Percentiles rank a stretch among this genome's conserved stretches.
phyloP scores from a whole-genome alignment of 2,888 invertebrate species.

The Chrysolina americana region DNA sequence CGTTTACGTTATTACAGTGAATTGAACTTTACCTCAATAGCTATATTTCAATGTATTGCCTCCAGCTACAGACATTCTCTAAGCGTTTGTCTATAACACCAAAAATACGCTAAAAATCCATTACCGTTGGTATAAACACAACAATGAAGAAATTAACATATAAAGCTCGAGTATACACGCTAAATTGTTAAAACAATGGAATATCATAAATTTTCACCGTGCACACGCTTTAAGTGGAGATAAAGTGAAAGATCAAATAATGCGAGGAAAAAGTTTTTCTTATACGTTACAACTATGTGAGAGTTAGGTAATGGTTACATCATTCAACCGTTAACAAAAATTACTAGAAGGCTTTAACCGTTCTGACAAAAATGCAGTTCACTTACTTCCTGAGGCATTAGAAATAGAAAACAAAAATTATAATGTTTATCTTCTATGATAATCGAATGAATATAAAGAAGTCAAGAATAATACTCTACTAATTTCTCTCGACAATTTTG shows the following conservation, averaged over 20 bases:
- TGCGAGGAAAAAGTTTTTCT: slow-evolving; percentile 6
- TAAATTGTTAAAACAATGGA: slow-evolving; percentile 39
- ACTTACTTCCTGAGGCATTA: too few relatives aligned
- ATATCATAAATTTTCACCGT: slow-evolving; percentile 34
- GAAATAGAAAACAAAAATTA: too few relatives aligned
- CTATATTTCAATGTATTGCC: not conserved
- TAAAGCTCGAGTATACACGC: slow-evolving; percentile 33
- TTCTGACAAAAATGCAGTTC: too few relatives aligned
- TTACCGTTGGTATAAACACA: slow-evolving; percentile 33
- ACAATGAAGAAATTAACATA: slow-evolving; percentile 49
- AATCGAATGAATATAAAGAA: too few relatives aligned
- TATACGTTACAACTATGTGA: not conserved
- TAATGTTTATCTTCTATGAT: too few relatives aligned
- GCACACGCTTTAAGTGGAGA: slow-evolving; percentile 16
- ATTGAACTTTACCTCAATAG: not conserved
- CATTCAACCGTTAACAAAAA: not conserved
- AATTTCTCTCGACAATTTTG: too few relatives aligned
- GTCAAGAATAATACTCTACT: too few relatives aligned
- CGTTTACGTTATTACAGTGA: not conserved
- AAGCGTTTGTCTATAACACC: slow-evolving; percentile 31
- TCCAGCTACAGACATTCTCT: slow-evolving; percentile 10
- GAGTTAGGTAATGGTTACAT: slow-evolving; percentile 11
- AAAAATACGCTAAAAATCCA: slow-evolving; percentile 33
- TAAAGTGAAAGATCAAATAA: slow-evolving; percentile 25
- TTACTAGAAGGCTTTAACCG: not conserved